Evolutionary conservation across 2,888 invertebrate species (phyloP).

Genomic region (Prosopocoilus inquinatus): DNA sequence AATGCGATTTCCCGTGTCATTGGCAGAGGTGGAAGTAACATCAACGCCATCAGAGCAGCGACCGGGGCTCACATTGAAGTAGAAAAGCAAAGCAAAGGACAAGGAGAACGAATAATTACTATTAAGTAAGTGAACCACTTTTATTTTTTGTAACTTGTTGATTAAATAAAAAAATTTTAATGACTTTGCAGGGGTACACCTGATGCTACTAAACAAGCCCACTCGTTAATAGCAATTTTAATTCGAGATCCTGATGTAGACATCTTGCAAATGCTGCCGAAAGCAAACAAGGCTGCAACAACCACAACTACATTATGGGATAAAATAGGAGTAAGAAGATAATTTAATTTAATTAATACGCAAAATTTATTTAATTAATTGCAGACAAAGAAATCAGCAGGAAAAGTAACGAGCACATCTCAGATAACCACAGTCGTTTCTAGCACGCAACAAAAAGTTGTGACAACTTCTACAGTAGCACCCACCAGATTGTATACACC

Average conservation of each 20-base stretch:
- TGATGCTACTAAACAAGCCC: conserved; percentile 91
- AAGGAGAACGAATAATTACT: conserved; percentile 91
- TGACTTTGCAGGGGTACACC: conserved; percentile 69
- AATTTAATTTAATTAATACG: neutral
- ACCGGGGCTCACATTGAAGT: conserved; percentile 98
- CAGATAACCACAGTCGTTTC: conserved; percentile 21
- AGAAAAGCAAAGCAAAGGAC: conserved; percentile 94
- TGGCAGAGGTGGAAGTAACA: conserved; percentile 95
- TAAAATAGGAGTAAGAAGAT: conserved; percentile 53
- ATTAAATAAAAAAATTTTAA: conserved; percentile 1
- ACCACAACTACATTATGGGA: conserved; percentile 59
- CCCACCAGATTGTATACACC: conserved; percentile 23
- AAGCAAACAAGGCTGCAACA: conserved; percentile 53
- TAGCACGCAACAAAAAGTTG: conserved; percentile 35
- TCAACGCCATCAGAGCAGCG: conserved; percentile 94
- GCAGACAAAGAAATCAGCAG: conserved; percentile 47
- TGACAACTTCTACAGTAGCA: conserved; percentile 29
- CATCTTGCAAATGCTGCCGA: conserved; percentile 76
- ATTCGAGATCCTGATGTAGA: conserved; percentile 96
- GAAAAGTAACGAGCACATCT: conserved; percentile 36
- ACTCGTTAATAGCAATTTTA: conserved; percentile 83
- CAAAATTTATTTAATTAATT: conserved; percentile 19
- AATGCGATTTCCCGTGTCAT: conserved; percentile 96
- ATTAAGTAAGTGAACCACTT: conserved; percentile 68
- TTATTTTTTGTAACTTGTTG: neutral